Base-by-base conservation (phyloP, 2,113 vertebrate species). In the Pica pica region DNA sequence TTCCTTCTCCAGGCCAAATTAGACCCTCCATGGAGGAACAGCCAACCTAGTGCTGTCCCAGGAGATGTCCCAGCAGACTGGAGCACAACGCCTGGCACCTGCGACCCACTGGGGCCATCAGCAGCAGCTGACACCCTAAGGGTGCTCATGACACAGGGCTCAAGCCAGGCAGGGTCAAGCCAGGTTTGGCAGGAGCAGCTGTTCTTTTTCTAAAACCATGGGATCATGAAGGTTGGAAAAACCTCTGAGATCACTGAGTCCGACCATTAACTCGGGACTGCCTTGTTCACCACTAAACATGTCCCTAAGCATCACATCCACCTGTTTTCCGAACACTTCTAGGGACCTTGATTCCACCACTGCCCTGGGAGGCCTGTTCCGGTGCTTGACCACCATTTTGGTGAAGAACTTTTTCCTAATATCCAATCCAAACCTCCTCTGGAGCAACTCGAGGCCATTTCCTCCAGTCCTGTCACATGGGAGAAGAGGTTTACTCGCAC, bases 131-230 rank as follows among this genome's bases (percentile, higher is more conserved):
- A 11, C 21, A 18, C 31, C 9, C 35, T 23, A 2, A 39, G 67
- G 73, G 13, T 73, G 64, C 46, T 47, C 10, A 5, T 0, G 1
- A 9, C 1, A 12, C 30, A 19, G 31, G n/a, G 57, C 52, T 88
- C 13, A 16, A 35, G 33, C 30, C 57, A 31, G 37, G 46, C 59
- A 53, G 28, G 63, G 28, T 39, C 56, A 53, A 35, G 42, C 46
- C 70, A n/a, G 64, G 47, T 77, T 81, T 67, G 64, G 33, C 77
- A 81, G 73, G 10, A 70, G 21, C 1, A 9, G n/a, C 56, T 55
- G 30, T 27, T 75, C 44, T 77, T 83, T 77, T 52, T 49, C 67
- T 60, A n/a, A 65, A 74, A n/a, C 22, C 21, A 42, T 8, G 13
- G 42, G 37, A 27, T 76, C 26, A 5, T 19, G 19, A 13, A 42